Evolutionary conservation across 2,888 invertebrate species (phyloP), one percentile per base, ranked within the genome.

Genomic region (Rhagium mordax): DNA sequence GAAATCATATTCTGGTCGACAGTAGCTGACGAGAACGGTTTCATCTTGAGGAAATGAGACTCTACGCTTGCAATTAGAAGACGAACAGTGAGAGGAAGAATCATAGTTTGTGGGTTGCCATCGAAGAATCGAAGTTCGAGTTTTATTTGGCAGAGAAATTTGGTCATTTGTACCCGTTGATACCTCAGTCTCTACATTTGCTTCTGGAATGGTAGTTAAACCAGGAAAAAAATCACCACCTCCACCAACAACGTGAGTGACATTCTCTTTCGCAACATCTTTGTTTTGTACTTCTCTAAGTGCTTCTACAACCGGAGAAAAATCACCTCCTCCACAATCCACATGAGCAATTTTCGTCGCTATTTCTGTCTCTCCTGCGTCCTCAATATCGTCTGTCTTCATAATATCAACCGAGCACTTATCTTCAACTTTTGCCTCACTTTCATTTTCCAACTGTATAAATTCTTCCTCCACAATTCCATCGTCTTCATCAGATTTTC

Each of bases 21-120:
- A 78, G 60, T 82, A 84, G 62, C 76, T 82, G 20, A 81, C 80
- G 15, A 84, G 70, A 29, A 74, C 70, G 1, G 72, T 60, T 24
- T 81, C 78, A 59, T 79, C 81, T 16, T 66, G 75, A 10, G 84
- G 83, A 78, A 84, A 84, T 61, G 81, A 84, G 15, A 84, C 84
- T 41, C 78, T 79, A 20, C 79, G 68, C 51, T 74, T 75, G 21
- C 59, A 53, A 7, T 68, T 70, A n/a, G 72, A 48, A 13, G 70
- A n/a, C 4, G 60, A 51, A 20, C 62, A 16, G 53, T 74, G 71
- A 21, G 70, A 74, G 15, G 70, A 72, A 53, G 70, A 48, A 51
- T 81, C 79, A 21, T 75, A 75, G 55, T 75, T 76, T 18, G 82
- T 80, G 21, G 81, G 75, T 74, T 79, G 77, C 29, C 61, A 47